phyloP scores from a whole-genome alignment of 2,888 invertebrate genomes.

The Thymelicus acteon region DNA sequence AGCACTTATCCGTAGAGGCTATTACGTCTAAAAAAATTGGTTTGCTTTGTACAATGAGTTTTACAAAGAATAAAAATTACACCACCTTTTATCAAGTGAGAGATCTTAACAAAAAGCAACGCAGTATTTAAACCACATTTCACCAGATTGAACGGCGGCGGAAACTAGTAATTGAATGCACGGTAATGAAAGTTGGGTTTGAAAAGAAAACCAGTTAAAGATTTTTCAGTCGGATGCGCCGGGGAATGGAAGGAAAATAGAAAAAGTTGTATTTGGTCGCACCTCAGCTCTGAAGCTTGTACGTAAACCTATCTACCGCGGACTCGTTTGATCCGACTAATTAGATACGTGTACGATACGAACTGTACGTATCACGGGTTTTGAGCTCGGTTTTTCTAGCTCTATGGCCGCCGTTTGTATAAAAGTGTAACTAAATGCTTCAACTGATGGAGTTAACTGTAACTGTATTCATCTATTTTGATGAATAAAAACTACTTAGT shows the following conservation, averaged over 20 bases:
- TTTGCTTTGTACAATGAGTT: too few relatives aligned
- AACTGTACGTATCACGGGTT: slow-evolving; percentile 6
- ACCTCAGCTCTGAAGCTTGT: slow-evolving; percentile 52
- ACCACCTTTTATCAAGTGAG: not conserved
- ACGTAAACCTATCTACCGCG: slow-evolving; percentile 55
- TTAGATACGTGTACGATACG: slow-evolving; percentile 48
- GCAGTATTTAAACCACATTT: slow-evolving; percentile 22
- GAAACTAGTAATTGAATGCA: slow-evolving; percentile 38
- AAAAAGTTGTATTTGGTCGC: slow-evolving; percentile 50
- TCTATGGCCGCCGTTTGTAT: too few relatives aligned
- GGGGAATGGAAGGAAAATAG: slow-evolving; percentile 51
- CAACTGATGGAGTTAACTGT: too few relatives aligned
- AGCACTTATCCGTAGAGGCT: too few relatives aligned
- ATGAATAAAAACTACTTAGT: too few relatives aligned
- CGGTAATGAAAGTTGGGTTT: slow-evolving; percentile 37
- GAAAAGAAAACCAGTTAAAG: slow-evolving; percentile 39
- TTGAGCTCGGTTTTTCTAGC: slow-evolving; percentile 14
- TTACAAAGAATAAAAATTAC: not conserved
- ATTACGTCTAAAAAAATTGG: too few relatives aligned
- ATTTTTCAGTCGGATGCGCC: slow-evolving; percentile 37
- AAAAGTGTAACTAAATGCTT: too few relatives aligned
- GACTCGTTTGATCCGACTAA: slow-evolving; percentile 70
- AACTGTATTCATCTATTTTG: too few relatives aligned
- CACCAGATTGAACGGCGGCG: slow-evolving; percentile 27
- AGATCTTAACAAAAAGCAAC: slow-evolving; percentile 19